These are phyloP conservation scores for Thunnus albacares DNA, from an alignment of 2,797 vertebrate genomes.

Conservation along the genomic window DNA sequence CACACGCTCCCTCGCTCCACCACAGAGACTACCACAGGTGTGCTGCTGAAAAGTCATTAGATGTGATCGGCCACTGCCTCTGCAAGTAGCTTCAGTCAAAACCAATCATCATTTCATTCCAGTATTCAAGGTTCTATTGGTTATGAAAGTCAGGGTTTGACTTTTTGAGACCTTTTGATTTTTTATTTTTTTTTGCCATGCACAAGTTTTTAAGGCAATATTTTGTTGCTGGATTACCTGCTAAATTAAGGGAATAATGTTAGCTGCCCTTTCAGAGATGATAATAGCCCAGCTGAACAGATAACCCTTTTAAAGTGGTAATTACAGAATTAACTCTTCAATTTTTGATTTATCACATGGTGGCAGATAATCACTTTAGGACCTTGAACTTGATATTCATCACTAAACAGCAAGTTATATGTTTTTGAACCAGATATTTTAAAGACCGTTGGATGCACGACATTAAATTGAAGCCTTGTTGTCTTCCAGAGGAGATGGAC, in stretches of 20 bases:
- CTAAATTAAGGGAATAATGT: neutral
- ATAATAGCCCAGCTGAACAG: neutral
- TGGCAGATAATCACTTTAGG: neutral
- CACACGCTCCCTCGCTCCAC: slow-evolving; percentile 7
- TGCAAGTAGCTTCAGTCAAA: slow-evolving; percentile 33
- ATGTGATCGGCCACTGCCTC: slow-evolving; percentile 15
- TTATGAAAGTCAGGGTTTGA: neutral
- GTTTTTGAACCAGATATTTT: neutral
- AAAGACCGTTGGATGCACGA: neutral
- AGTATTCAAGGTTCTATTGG: neutral
- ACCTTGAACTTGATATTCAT: neutral
- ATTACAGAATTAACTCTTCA: neutral
- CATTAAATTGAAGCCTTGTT: slow-evolving; percentile 3
- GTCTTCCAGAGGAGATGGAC: slow-evolving; percentile 88
- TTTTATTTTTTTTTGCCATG: neutral
- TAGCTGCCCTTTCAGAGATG: neutral
- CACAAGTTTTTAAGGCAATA: neutral
- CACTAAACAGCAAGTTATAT: neutral
- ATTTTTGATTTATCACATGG: slow-evolving; percentile 4
- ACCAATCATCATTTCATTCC: slow-evolving; percentile 2
- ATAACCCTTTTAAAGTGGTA: neutral
- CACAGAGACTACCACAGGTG: slow-evolving; percentile 42
- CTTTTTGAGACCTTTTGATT: too few relatives aligned
- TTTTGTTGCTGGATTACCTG: neutral
- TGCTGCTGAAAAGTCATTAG: slow-evolving; percentile 44